Evolutionary conservation across 2,888 invertebrate species (phyloP).

Genomic region (Phengaris alcon): DNA sequence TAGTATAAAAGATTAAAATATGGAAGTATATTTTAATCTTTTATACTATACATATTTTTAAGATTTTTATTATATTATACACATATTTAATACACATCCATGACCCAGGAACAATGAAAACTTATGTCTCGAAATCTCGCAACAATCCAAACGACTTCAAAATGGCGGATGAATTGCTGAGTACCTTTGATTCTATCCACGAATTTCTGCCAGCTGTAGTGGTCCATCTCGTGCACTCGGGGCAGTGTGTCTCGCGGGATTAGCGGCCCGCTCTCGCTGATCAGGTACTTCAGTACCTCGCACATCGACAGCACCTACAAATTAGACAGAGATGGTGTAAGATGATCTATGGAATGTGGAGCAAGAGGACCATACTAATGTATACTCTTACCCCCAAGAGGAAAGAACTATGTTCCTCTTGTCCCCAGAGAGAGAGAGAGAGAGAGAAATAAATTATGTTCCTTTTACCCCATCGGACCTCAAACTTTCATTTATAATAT

Average conservation of each 20-base stretch:
- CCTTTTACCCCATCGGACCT: neutral
- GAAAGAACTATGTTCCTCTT: neutral
- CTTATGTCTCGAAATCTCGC: slow-evolving; percentile 6
- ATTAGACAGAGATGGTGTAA: neutral
- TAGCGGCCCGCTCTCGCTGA: slow-evolving; percentile 87
- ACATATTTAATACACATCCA: too few species aligned
- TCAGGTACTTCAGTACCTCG: slow-evolving; percentile 91
- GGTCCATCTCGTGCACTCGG: slow-evolving; percentile 85
- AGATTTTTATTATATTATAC: too few species aligned
- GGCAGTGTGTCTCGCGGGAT: slow-evolving; percentile 84
- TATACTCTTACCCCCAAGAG: too few species aligned
- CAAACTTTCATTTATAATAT: neutral
- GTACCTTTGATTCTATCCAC: slow-evolving; percentile 89
- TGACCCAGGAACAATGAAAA: neutral
- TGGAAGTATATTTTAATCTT: too few species aligned
- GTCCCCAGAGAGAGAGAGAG: too few species aligned
- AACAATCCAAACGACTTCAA: too few species aligned
- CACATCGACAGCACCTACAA: slow-evolving; percentile 91
- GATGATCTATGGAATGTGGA: neutral
- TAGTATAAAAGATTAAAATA: too few species aligned
- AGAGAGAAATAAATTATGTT: neutral
- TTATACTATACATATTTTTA: too few species aligned
- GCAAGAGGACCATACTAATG: too few species aligned
- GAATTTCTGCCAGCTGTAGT: slow-evolving; percentile 94
- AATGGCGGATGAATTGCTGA: too few species aligned